Evolutionary conservation across 2,888 invertebrate genomes (phyloP), one percentile per base, ranked within the genome.

Genomic region (Drosophila ezoana): DNA sequence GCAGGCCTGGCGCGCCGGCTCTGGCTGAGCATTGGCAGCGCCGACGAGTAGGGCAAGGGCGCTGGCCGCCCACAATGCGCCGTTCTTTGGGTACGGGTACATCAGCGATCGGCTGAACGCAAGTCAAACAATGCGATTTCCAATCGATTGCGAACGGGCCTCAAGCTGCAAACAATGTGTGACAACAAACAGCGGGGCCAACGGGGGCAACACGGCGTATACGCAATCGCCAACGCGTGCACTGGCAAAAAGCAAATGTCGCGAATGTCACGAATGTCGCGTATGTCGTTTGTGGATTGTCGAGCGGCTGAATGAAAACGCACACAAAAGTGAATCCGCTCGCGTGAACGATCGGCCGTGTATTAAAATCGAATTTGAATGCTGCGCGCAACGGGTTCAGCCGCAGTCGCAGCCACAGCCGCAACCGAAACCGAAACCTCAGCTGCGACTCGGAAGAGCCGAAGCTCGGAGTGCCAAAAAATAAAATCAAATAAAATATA

Each of bases 291-390:
- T 41, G 16, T n/a, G 13, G 41, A 53, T 53, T 51, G 47, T 44
- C 52, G 49, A 61, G 61, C 64, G 61, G 20, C 62, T 59, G 51
- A 28, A 33, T 23, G 48, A 47, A 45, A 72, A 72, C 70, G 67
- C 67, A 64, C 56, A 73, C 73, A 66, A 69, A 47, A 48, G 37
- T 48, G 38, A 73, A 71, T 70, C 82, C 83, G 80, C 65, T 79
- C 81, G 83, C 83, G 78, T 81, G 74, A 77, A 86, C 86, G 82
- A 77, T 88, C 80, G 67, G 80, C 87, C 88, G 84, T 89, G 82
- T 79, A 76, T 84, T 84, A 54, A 81, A 81, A 72, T 66, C 67
- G 45, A 81, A 81, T 81, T 79, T 84, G 71, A 81, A 81, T 82
- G 84, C 74, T 76, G 77, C 38, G 61, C 81, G 51, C 59, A 72